Percentiles rank a stretch among this genome's conserved stretches.
Evolutionary conservation across 2,113 vertebrate genomes (phyloP).

Genomic region (Actenoides hombroni): DNA sequence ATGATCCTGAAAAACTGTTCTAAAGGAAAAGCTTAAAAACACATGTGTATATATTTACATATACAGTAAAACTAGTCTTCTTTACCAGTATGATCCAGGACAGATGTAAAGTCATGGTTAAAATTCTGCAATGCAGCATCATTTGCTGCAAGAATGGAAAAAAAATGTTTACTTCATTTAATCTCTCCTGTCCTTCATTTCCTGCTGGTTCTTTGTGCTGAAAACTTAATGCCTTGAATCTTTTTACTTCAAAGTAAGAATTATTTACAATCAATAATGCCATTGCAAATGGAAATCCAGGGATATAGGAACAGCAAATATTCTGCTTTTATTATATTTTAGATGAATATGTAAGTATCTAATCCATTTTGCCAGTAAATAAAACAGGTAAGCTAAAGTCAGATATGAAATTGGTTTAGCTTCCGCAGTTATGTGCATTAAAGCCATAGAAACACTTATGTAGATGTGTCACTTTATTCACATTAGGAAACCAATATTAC

Average conservation of each 20-base stretch:
- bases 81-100: neutral
- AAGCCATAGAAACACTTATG: neutral
- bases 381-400: neutral
- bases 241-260: neutral
- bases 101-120: neutral
- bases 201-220: neutral
- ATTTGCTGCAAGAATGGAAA: neutral
- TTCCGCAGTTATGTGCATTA: neutral
- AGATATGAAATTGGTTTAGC: neutral
- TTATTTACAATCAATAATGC: neutral
- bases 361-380: neutral
- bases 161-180: neutral
- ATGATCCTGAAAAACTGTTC: neutral
- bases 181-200: neutral
- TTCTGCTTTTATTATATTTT: neutral
- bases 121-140: neutral
- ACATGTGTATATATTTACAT: neutral
- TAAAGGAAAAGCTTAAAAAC: slow-evolving; percentile 26
- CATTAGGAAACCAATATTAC: neutral
- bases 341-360: neutral
- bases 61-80: neutral
- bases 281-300: neutral
- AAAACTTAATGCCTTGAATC: neutral
- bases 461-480: neutral
- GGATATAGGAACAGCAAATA: neutral